phyloP scores from a whole-genome alignment of 2,888 invertebrate genomes.

The Tholera decimalis region DNA sequence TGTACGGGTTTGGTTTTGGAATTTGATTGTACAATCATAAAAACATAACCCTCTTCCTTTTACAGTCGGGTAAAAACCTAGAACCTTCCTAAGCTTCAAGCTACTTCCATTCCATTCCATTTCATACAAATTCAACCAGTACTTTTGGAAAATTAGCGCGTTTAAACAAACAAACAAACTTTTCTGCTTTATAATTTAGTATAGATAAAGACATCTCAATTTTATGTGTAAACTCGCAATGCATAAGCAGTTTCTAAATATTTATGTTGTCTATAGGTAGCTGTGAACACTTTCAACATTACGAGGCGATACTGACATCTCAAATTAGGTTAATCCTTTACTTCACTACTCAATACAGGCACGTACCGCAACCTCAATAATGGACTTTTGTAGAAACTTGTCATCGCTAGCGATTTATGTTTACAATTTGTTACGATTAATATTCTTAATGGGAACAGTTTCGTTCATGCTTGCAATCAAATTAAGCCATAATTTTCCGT shows the following conservation, averaged over 20 bases:
- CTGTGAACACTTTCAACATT: slow-evolving; percentile 14
- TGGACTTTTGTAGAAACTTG: slow-evolving; percentile 34
- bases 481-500: slow-evolving; percentile 34
- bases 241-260: not conserved
- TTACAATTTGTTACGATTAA: slow-evolving; percentile 33
- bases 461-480: slow-evolving; percentile 29
- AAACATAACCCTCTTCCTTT: no score
- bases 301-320: slow-evolving; percentile 10
- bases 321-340: slow-evolving; percentile 43
- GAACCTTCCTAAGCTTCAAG: no score
- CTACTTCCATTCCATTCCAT: no score
- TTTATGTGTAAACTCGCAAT: not conserved
- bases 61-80: no score
- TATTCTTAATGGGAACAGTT: slow-evolving; percentile 26
- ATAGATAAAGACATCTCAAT: not conserved
- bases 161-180: no score
- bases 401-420: slow-evolving; percentile 46
- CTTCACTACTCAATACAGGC: slow-evolving; percentile 8
- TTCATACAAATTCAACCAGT: no score
- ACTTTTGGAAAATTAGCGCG: no score
- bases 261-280: not conserved
- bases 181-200: no score
- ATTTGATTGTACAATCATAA: no score
- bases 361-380: slow-evolving; percentile 24
- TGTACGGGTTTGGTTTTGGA: no score